Base-by-base conservation (phyloP, 2,113 vertebrate species). In the Poeciliopsis occidentalis region DNA sequence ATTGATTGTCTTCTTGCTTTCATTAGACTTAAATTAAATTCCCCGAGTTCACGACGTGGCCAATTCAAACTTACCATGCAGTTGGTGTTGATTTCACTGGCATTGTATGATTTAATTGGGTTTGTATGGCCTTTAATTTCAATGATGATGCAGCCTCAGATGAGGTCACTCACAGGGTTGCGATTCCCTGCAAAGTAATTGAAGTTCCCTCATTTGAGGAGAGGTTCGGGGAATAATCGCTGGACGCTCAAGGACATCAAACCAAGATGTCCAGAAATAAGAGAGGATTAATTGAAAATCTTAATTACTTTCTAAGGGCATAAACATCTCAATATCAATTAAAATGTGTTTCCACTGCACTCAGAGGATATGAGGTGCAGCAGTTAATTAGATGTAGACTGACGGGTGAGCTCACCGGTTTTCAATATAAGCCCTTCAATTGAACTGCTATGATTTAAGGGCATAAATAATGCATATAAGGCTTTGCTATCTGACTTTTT, bases 321-420 rank as follows among this genome's bases (percentile, higher is more conserved):
- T 92, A 95, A 95, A 95, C 93, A 94, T 95, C 94, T 95, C 93
- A 93, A 94, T 95, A 95, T 95, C 93, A 94, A 94, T 94, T 94
- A 94, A 94, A 94, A 94, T 86, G 90, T 91, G 94, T 95, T 94
- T 94, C 89, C 88, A 87, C 82, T 90, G 90, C 92, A 92, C 92
- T 93, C 87, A 84, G 90, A 94, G 91, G 90, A 95, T 94, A 91
- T 92, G 92, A 91, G 91, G 92, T 92, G 89, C 89, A 87, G 88
- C 85, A 91, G 92, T 94, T 93, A 95, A 95, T 95, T 95, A 94
- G 92, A 94, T 89, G 88, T 82, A 82, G 93, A 91, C 88, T 93
- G 93, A 94, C 87, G 88, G 92, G 87, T 89, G 86, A 89, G 85
- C 91, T 93, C 84, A 71, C 80, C 60, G 82, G 72, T 89, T 92